Evolutionary conservation across 2,113 vertebrate genomes (phyloP).

Genomic region (Plestiodon gilberti): DNA sequence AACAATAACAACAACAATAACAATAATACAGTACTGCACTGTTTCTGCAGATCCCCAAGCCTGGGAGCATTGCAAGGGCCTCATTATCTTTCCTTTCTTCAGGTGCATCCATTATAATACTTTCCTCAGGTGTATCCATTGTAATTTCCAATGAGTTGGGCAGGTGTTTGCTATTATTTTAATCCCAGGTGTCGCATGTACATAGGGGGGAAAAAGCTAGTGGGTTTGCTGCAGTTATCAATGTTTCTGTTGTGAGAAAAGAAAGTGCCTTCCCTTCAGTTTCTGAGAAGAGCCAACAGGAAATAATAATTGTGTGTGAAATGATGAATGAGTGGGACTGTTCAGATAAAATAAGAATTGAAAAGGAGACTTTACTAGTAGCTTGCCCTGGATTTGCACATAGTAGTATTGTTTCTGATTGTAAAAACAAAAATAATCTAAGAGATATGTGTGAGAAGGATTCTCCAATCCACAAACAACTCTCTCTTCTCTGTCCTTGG

Average conservation of each 20-base stretch:
- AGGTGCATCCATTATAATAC: not conserved
- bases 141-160: not conserved
- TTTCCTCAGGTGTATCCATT: not conserved
- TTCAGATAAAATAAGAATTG: not conserved
- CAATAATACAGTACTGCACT: too few species aligned
- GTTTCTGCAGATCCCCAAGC: not conserved
- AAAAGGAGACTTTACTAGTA: not conserved
- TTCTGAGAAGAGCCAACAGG: not conserved
- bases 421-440: not conserved
- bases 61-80: not conserved
- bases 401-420: not conserved
- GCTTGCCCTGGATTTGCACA: not conserved
- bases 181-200: not conserved
- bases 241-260: not conserved
- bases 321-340: not conserved
- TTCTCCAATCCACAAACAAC: not conserved
- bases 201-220: not conserved
- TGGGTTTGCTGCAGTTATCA: not conserved
- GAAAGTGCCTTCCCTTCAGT: not conserved
- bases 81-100: not conserved
- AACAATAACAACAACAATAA: too few species aligned
- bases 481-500: not conserved
- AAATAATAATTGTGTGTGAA: constrained; percentile 1
- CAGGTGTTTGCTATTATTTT: not conserved
- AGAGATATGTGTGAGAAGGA: not conserved